Evolutionary conservation across 2,888 invertebrate genomes (phyloP).

Genomic region (Saturnia japonica): DNA sequence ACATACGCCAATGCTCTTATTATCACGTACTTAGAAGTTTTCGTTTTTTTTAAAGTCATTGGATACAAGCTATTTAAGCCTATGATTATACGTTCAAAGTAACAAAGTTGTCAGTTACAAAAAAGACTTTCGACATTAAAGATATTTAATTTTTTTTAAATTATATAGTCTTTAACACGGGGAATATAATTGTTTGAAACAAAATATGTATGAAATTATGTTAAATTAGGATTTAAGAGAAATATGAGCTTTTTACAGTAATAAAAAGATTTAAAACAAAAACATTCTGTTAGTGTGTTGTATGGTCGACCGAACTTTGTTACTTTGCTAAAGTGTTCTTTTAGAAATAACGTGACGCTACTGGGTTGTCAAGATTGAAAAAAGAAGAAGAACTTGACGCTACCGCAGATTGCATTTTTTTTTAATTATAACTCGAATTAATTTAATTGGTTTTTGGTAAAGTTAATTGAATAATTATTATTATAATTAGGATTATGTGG

Average conservation of each 20-base stretch:
- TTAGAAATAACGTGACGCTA: constrained; percentile 11
- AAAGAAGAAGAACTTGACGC: constrained; percentile 15
- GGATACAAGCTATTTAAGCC: no score
- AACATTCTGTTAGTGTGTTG: background rate
- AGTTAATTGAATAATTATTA: constrained; percentile 20
- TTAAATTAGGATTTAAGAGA: background rate
- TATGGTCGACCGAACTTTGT: background rate
- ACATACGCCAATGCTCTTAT: no score
- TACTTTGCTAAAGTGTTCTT: background rate
- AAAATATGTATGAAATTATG: background rate
- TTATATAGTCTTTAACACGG: no score
- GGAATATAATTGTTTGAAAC: background rate
- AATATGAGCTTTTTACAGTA: background rate
- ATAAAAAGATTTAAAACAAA: background rate
- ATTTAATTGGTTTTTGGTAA: constrained; percentile 28
- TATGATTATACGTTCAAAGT: no score
- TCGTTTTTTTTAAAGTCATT: no score
- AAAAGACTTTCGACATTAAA: no score
- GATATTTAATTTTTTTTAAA: no score
- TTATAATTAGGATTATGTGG: constrained; percentile 30
- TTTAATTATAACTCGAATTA: constrained; percentile 34
- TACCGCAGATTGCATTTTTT: constrained; percentile 28
- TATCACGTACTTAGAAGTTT: no score
- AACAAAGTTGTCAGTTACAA: no score
- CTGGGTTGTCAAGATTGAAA: no score